Conservation (phyloP, 2,113 vertebrate genomes). For the Cichladusa arquata region DNA sequence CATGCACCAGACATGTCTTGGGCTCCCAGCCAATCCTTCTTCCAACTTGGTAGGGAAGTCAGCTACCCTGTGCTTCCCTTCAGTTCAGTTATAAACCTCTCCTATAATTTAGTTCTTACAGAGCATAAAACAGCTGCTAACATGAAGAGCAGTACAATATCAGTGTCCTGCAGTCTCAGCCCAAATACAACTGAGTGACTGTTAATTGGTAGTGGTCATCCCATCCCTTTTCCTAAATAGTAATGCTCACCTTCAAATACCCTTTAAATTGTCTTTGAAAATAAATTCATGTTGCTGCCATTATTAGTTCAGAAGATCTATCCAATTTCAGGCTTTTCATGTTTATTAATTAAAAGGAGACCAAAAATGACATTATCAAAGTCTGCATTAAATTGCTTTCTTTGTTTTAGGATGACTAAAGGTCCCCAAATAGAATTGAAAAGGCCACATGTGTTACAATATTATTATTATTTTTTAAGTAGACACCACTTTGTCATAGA, state of each 20-base stretch:
- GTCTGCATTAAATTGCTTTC: conserved; percentile 6
- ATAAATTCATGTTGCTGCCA: conserved; percentile 15
- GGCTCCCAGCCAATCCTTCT: background rate
- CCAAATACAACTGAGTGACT: background rate
- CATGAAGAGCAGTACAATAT: background rate
- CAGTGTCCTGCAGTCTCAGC: background rate
- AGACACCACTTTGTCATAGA: conserved; percentile 14
- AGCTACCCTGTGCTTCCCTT: background rate
- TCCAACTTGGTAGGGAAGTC: background rate
- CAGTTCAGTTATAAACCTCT: background rate
- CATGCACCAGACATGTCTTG: background rate
- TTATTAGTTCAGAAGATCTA: conserved; percentile 31
- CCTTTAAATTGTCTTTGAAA: conserved; percentile 21
- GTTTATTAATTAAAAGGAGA: conserved; percentile 65
- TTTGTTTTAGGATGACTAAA: conserved; percentile 46
- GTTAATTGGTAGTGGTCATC: background rate
- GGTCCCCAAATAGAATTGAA: conserved; percentile 31
- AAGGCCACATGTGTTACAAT: conserved; percentile 31
- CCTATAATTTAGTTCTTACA: background rate
- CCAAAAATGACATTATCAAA: conserved; percentile 38
- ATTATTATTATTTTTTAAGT: conserved; percentile 18
- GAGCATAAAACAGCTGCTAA: background rate
- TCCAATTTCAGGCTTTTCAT: conserved; percentile 28
- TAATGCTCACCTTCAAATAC: conserved; percentile 31
- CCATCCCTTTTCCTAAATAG: background rate